Conservation (phyloP, 2,888 invertebrate genomes). For the Schrankia costaestrigalis region DNA sequence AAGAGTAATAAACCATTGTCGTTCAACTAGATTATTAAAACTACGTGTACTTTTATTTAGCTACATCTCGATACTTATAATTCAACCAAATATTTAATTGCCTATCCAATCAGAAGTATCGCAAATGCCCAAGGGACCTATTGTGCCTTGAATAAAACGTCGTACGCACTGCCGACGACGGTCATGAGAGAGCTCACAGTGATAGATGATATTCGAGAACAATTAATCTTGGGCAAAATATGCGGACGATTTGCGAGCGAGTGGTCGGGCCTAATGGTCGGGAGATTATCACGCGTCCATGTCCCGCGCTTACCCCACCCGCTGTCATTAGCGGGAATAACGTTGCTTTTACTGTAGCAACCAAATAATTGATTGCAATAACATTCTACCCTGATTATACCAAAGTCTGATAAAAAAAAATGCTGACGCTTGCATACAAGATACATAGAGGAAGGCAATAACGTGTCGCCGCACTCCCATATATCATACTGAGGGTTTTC, state of each 20-base stretch:
- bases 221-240: conserved; percentile 80
- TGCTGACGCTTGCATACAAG: conserved; percentile 55
- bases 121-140: conserved; percentile 54
- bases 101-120: too few relatives aligned
- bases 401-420: conserved; percentile 31
- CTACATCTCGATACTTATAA: too few relatives aligned
- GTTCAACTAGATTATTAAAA: too few relatives aligned
- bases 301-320: conserved; percentile 47
- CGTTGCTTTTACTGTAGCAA: conserved; percentile 40
- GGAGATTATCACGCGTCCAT: conserved; percentile 73
- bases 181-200: conserved; percentile 76
- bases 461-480: conserved; percentile 64
- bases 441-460: conserved; percentile 63
- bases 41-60: too few relatives aligned
- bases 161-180: conserved; percentile 74
- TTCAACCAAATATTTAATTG: conserved; percentile 67
- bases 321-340: conserved; percentile 69
- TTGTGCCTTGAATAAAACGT: conserved; percentile 75
- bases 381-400: conserved; percentile 17
- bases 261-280: conserved; percentile 78
- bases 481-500: conserved; percentile 71
- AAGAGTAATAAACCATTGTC: too few relatives aligned
- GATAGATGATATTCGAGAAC: conserved; percentile 81
- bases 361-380: conserved; percentile 28
- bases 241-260: conserved; percentile 80